Evolutionary conservation across 1,140 invertebrate species (phyloP), one percentile per base, ranked within the genome.

Genomic region (Nautilus pompilius): DNA sequence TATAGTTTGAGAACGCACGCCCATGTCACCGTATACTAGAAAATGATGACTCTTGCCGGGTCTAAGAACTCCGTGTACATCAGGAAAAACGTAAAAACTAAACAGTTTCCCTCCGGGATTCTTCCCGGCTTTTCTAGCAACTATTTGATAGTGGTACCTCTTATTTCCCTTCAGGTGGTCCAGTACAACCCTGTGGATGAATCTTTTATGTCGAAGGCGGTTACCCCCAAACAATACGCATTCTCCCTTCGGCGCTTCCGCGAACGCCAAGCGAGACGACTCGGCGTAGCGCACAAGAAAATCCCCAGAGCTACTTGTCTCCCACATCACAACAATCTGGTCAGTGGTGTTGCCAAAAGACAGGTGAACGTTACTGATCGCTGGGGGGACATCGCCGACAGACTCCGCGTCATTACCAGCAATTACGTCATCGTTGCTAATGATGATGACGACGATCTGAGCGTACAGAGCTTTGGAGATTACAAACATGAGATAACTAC

Each of bases 21-120:
- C 93, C 88, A 96, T 89, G 79, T 96, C 93, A 0, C 93, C 95
- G 76, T 90, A 95, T 63, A 97, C 88, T 48, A 92, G 92, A 41
- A 95, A 76, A 2, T 61, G 67, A 34, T 74, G 67, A 32, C 58
- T 34, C 48, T 57, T 63, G 2, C 58, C 51, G 1, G 58, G n/a
- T n/a, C n/a, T n/a, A n/a, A n/a, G n/a, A n/a, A n/a, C n/a, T n/a
- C n/a, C n/a, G n/a, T n/a, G n/a, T n/a, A n/a, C n/a, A n/a, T n/a
- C n/a, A n/a, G n/a, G 54, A 1, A 72, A 72, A 6, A 75, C 61
- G 0, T 30, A 65, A 53, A 77, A 79, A 48, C 66, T 69, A 34
- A 65, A 76, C 5, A 66, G 53, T 2, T 72, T 41, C 1, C n/a
- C 69, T 60, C 72, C 72, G 48, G 60, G 49, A 32, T 48, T 63